Percentiles rank a stretch among this genome's conserved stretches.
Evolutionary conservation across 2,888 invertebrate genomes (phyloP).

Genomic region (Perithous albicinctus): DNA sequence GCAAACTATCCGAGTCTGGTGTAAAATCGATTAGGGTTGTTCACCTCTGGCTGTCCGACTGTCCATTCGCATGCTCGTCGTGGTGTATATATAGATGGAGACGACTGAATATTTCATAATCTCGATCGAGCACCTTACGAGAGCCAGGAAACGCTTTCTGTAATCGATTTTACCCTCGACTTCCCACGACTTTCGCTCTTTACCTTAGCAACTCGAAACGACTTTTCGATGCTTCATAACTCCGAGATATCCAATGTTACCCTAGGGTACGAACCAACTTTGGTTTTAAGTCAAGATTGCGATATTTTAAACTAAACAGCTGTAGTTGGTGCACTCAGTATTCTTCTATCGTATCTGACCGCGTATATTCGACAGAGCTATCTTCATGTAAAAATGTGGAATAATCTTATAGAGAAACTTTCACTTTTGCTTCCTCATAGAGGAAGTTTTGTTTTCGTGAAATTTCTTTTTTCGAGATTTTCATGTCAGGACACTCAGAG

Average conservation of each 20-base stretch:
- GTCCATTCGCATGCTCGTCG: slow-evolving; percentile 6
- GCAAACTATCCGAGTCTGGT: neutral
- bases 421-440: too few relatives aligned
- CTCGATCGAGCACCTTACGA: slow-evolving; percentile 14
- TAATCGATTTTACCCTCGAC: slow-evolving; percentile 34
- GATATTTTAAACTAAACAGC: too few relatives aligned
- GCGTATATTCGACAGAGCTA: too few relatives aligned
- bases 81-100: neutral
- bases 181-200: neutral
- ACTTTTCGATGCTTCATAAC: neutral
- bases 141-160: slow-evolving; percentile 34
- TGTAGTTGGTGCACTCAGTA: too few relatives aligned
- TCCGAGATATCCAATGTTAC: neutral
- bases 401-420: too few relatives aligned
- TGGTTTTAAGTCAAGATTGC: neutral
- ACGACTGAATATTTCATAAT: slow-evolving; percentile 38
- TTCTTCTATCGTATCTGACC: too few relatives aligned
- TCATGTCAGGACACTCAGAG: too few relatives aligned
- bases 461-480: too few relatives aligned
- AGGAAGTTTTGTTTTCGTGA: too few relatives aligned
- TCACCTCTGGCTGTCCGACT: slow-evolving; percentile 44
- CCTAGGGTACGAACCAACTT: neutral
- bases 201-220: neutral
- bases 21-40: slow-evolving; percentile 53
- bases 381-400: too few relatives aligned